Evolutionary conservation across 2,113 vertebrate genomes (phyloP).

Genomic region (Cyprinus carpio): DNA sequence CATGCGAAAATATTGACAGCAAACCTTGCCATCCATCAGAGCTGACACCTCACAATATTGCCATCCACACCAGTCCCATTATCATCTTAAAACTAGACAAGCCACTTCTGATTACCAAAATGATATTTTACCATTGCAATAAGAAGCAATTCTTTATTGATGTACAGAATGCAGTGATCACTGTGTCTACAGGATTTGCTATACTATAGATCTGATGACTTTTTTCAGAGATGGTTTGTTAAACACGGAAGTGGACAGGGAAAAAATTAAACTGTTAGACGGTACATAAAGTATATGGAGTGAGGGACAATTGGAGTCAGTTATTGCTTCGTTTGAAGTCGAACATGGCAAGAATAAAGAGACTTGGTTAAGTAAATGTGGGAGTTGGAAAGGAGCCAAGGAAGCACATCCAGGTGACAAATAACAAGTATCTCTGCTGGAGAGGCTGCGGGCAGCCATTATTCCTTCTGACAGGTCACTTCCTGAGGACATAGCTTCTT

Average conservation of each 20-base stretch:
- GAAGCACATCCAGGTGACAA: slow-evolving; percentile 25
- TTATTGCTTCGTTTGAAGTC: slow-evolving; percentile 33
- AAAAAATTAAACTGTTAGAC: not conserved
- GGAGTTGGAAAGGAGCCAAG: slow-evolving; percentile 16
- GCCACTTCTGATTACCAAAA: slow-evolving; percentile 12
- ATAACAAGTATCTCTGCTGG: slow-evolving; percentile 35
- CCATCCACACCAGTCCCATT: slow-evolving; percentile 19
- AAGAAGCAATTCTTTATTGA: slow-evolving; percentile 24
- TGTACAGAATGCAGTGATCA: slow-evolving; percentile 6
- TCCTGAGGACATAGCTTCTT: slow-evolving; percentile 69
- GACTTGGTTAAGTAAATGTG: slow-evolving; percentile 30
- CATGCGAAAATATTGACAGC: slow-evolving; percentile 48
- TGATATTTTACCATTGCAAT: slow-evolving; percentile 19
- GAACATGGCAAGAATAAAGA: slow-evolving; percentile 32
- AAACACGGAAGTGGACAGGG: not conserved
- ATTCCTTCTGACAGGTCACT: slow-evolving; percentile 62
- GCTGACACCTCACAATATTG: slow-evolving; percentile 37
- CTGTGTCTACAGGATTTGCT: slow-evolving; percentile 9
- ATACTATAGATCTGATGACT: not conserved
- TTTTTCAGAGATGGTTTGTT: not conserved
- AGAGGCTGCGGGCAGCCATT: slow-evolving; percentile 58
- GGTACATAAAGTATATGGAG: slow-evolving; percentile 30
- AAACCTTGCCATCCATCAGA: slow-evolving; percentile 45
- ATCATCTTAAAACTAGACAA: not conserved
- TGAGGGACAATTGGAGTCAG: not conserved